Evolutionary conservation across 2,113 vertebrate genomes (phyloP), one percentile per base, ranked within the genome.

Genomic region (Istiophorus platypterus): DNA sequence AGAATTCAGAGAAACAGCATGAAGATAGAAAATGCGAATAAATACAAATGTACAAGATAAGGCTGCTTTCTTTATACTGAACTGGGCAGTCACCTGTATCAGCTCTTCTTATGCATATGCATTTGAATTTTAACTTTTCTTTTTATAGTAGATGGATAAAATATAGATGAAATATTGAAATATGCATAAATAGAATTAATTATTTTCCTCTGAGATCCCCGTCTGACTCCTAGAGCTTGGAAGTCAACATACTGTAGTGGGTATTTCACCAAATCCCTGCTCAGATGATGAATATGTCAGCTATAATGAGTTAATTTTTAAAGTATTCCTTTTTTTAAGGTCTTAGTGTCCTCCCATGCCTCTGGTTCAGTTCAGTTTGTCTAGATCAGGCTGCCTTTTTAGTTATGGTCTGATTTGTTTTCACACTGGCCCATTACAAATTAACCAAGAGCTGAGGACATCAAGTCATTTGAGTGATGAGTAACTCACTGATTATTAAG

Each of bases 1-100:
- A 62, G 66, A 39, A 78, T 78, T 82, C 14, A 58, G n/a, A 76
- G 15, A 58, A 62, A 42, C 29, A 2, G 71, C 17, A 26, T 24
- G 17, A 59, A 68, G 63, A 73, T 27, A 31, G 11, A 6, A 20
- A 66, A 29, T 37, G 2, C 47, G 18, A 66, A 51, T 11, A 52
- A 57, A 72, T 82, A 47, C 52, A 51, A 72, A 63, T 11, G 5
- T 7, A 45, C 17, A 52, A 13, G 20, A 66, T 27, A 31, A 24
- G 1, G 12, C 26, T 57, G 45, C 20, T 27, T 64, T 61, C 66
- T 63, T 76, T 20, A n/a, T 24, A 59, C 11, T 66, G 34, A 22
- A 6, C 18, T 31, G 34, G 42, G 64, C 39, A 56, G 20, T 78
- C 37, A 42, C 27, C 52, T 59, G 52, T 27, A 10, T 72, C 42